phyloP scores from a whole-genome alignment of 2,888 invertebrate genomes.

The Aricia artaxerxes region DNA sequence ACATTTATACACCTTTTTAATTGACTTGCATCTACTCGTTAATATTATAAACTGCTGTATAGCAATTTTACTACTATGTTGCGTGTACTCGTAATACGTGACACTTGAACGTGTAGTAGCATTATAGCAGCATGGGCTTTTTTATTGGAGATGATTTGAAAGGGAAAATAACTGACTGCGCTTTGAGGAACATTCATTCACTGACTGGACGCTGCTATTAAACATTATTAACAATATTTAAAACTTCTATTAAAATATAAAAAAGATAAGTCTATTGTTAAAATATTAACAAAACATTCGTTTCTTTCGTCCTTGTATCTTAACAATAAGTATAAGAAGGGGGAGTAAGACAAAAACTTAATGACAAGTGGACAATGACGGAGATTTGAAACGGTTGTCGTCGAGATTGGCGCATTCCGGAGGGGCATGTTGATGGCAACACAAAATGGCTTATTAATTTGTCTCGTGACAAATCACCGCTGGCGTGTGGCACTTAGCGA shows the following conservation, averaged over 20 bases:
- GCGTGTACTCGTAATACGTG: too few relatives aligned
- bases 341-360: slow-evolving; percentile 76
- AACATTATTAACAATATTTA: not conserved
- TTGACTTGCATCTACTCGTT: too few relatives aligned
- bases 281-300: not conserved
- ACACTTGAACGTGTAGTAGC: too few relatives aligned
- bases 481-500: slow-evolving; percentile 28
- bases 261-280: not conserved
- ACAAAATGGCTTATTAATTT: slow-evolving; percentile 49
- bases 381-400: slow-evolving; percentile 76
- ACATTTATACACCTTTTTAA: too few relatives aligned
- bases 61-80: too few relatives aligned
- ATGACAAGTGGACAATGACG: slow-evolving; percentile 79
- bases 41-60: too few relatives aligned
- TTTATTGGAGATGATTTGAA: too few relatives aligned
- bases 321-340: slow-evolving; percentile 57
- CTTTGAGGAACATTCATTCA: too few relatives aligned
- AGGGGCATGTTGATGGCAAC: slow-evolving; percentile 49
- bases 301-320: slow-evolving; percentile 26
- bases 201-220: too few relatives aligned
- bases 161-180: too few relatives aligned
- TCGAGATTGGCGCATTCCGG: slow-evolving; percentile 54
- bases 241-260: too few relatives aligned
- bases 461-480: slow-evolving; percentile 32
- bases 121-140: too few relatives aligned